Evolutionary conservation across 2,888 invertebrate genomes (phyloP).

Genomic region (Platerodrilus igneus): DNA sequence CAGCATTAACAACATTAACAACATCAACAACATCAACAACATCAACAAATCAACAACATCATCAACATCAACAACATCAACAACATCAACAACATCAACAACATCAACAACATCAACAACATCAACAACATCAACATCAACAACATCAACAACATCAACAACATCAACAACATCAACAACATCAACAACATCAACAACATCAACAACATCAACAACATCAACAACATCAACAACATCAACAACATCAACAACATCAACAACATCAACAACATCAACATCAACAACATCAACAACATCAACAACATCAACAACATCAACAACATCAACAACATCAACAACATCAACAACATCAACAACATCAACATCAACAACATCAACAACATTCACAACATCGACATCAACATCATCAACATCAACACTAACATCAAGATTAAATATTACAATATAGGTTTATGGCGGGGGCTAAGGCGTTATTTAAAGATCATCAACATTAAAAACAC

Average conservation of each 20-base stretch:
- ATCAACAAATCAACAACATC: no score
- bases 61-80: slow-evolving; percentile 13
- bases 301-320: slow-evolving; percentile 13
- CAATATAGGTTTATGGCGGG: no score
- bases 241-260: slow-evolving; percentile 1
- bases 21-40: no score
- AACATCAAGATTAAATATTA: no score
- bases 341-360: slow-evolving; percentile 12
- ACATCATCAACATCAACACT: no score
- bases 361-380: slow-evolving; percentile 11
- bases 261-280: slow-evolving; percentile 7
- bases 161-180: slow-evolving; percentile 8
- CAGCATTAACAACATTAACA: no score
- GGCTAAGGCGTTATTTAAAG: no score
- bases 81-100: slow-evolving; percentile 14
- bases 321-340: slow-evolving; percentile 13
- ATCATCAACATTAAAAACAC: no score
- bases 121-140: slow-evolving; percentile 6
- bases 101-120: slow-evolving; percentile 11
- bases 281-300: slow-evolving; percentile 12
- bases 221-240: slow-evolving; percentile 7
- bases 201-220: slow-evolving; percentile 9
- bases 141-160: slow-evolving; percentile 5
- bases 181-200: slow-evolving; percentile 2
- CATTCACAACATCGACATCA: no score